These are phyloP conservation scores for western clawed frog (Xenopus tropicalis) DNA, from an alignment of 2,113 vertebrate genomes.

Conservation along the genomic window UCB_Xtro_10.0 CM004450.2:90114501-90115000, in stretches of 20 bases:
- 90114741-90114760: constrained; percentile 53
- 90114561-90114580: constrained; percentile 15
- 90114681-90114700: constrained; percentile 59
- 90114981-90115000: constrained; percentile 32
- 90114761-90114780: constrained; percentile 57
- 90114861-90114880: constrained; percentile 70
- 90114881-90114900: constrained; percentile 67
- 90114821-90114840: constrained; percentile 75
- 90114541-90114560: constrained; percentile 7
- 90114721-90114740: constrained; percentile 53
- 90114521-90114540: constrained; percentile 3
- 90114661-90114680: constrained; percentile 61
- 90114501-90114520: background rate
- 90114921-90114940: constrained; percentile 55
- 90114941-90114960: constrained; percentile 40
- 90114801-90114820: constrained; percentile 64
- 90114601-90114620: constrained; percentile 40
- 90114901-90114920: constrained; percentile 62
- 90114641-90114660: constrained; percentile 30
- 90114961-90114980: constrained; percentile 46
- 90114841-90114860: constrained; percentile 76
- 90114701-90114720: constrained; percentile 51
- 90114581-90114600: constrained; percentile 19
- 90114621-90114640: constrained; percentile 32
- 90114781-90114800: constrained; percentile 66